Base-by-base conservation (phyloP, 2,888 invertebrate species). In the Cancer borealis region DNA sequence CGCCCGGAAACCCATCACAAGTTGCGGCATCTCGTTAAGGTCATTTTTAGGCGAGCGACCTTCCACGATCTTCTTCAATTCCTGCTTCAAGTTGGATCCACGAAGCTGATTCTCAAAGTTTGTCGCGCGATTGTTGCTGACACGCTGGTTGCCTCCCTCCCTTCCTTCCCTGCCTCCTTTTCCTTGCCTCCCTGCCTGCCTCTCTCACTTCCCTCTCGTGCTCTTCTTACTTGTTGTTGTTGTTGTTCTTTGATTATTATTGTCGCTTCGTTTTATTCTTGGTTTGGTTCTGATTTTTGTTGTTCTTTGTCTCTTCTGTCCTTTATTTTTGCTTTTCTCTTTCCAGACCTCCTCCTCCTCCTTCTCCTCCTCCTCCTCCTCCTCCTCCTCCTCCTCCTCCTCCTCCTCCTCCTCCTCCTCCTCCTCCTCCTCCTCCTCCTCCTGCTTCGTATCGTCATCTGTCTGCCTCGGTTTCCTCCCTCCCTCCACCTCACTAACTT, bases 11-110 rank as follows among this genome's bases (percentile, higher is more conserved):
- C 12, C 30, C 79, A 79, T 79, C 79, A 79, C 79, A 79, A 79
- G 21, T 79, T 79, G 79, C 26, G 79, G 79, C 79, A 79, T 79
- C 79, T 79, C 30, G 79, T 79, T 79, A 79, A 12, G 79, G 12
- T 8, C 30, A 10, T 79, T 79, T 79, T 79, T 79, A 12, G 79
- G 12, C 30, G 30, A 0, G 14, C 66, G 66, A 66, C 30, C 73
- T 26, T 79, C 10, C 21, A 26, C 79, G 79, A 79, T 79, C 79
- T 79, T 30, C 79, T 79, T 79, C 79, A 10, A 79, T 79, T 79
- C 79, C 30, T 26, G 54, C 79, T 2, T 30, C 79, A 26, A 30
- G 30, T 79, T 79, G 79, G 79, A 79, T 26, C 30, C 30, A 26
- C 79, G 21, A 79, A 26, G 30, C 30, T 30, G 30, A 79, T 79